Conservation (phyloP, 2,888 invertebrate species). For the Nymphalis c-album region DNA sequence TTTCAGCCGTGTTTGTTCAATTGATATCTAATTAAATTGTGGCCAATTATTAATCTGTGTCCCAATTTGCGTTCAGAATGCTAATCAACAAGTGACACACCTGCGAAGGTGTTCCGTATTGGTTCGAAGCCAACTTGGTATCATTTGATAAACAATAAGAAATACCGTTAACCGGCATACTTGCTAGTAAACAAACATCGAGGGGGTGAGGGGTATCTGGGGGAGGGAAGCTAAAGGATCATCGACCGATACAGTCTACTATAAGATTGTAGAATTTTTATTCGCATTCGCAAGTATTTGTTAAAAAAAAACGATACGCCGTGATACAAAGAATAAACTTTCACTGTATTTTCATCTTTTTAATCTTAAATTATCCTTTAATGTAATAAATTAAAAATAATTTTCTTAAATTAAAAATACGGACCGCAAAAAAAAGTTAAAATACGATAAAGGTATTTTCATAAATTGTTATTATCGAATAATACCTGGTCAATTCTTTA, state of each 20-base stretch:
- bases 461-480: conserved; percentile 29
- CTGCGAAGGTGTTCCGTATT: conserved; percentile 61
- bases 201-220: neutral
- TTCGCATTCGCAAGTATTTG: too few relatives aligned
- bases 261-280: too few relatives aligned
- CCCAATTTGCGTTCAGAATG: conserved; percentile 38
- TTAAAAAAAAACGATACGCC: too few relatives aligned
- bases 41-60: conserved; percentile 17
- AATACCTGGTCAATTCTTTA: conserved; percentile 48
- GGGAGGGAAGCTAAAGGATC: neutral
- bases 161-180: conserved; percentile 59
- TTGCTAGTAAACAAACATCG: conserved; percentile 31
- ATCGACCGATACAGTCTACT: conserved; percentile 8
- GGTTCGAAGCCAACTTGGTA: conserved; percentile 59
- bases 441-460: neutral
- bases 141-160: conserved; percentile 66
- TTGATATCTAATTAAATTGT: conserved; percentile 53
- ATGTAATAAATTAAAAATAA: too few relatives aligned
- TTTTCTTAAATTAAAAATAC: too few relatives aligned
- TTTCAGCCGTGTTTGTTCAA: conserved; percentile 55
- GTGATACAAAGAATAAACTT: too few relatives aligned
- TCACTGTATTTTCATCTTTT: too few relatives aligned
- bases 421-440: neutral
- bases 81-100: conserved; percentile 55
- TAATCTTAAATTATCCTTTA: too few relatives aligned